phyloP scores from a whole-genome alignment of 2,113 vertebrate species.

The Atherinomorus stipes region DNA sequence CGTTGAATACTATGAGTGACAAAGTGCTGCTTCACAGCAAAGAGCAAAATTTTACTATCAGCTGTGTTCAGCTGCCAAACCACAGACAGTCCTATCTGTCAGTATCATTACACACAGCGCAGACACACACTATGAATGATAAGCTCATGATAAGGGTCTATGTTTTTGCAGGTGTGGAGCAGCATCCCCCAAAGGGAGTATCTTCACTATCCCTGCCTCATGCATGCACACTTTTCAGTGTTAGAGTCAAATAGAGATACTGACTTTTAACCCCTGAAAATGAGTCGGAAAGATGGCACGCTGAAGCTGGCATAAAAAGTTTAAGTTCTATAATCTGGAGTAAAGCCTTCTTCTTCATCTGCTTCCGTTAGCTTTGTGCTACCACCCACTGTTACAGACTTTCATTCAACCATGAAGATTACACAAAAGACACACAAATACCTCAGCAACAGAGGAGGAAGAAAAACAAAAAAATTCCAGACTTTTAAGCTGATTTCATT shows the following conservation, averaged over 20 bases:
- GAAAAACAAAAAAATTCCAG: too few relatives aligned
- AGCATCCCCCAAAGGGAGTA: conserved; percentile 21
- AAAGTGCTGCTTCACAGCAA: conserved; percentile 38
- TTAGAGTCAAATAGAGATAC: conserved; percentile 8
- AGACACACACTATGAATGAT: conserved; percentile 17
- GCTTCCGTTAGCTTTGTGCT: neutral
- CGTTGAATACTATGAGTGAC: conserved; percentile 33
- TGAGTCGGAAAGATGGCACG: neutral
- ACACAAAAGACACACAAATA: neutral
- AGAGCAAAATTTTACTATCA: conserved; percentile 39
- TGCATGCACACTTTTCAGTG: neutral
- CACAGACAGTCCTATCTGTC: conserved; percentile 52
- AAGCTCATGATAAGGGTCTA: conserved; percentile 34
- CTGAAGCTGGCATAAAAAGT: neutral
- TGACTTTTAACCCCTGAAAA: conserved; percentile 15
- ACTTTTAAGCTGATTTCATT: too few relatives aligned
- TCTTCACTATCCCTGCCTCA: neutral
- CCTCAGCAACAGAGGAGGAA: neutral
- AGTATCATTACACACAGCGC: conserved; percentile 15
- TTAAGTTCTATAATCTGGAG: too few relatives aligned
- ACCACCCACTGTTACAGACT: conserved; percentile 9
- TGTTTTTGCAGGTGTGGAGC: conserved; percentile 47
- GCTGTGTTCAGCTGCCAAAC: conserved; percentile 57
- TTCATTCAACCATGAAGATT: conserved; percentile 1
- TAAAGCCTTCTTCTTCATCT: neutral